Percentiles rank a stretch among this genome's conserved stretches.
Conservation (phyloP, 2,888 invertebrate genomes). For the Parascotia fuliginaria region DNA sequence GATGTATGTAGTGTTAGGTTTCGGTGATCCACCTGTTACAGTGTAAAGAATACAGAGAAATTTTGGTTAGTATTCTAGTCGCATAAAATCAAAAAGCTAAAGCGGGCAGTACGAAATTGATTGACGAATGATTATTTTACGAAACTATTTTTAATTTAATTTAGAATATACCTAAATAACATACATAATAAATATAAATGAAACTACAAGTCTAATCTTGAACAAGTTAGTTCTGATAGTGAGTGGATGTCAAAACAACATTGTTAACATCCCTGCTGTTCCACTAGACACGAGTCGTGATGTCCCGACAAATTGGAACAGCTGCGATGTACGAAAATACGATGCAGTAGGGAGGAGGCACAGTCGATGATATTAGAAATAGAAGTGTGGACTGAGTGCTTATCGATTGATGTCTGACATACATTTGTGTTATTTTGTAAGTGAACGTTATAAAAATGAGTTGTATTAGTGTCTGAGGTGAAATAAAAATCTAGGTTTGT, state of each 20-base stretch:
- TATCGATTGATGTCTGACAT: not conserved
- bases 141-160: no score
- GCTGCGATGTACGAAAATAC: constrained; percentile 80
- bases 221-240: constrained; percentile 57
- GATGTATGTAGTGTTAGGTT: no score
- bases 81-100: no score
- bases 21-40: no score
- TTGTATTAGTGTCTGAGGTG: no score
- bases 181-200: constrained; percentile 11
- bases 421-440: not conserved
- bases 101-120: no score
- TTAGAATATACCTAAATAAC: not conserved
- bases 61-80: no score
- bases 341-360: constrained; percentile 47
- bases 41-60: no score
- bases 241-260: constrained; percentile 79
- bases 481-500: no score
- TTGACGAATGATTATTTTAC: no score
- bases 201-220: constrained; percentile 22
- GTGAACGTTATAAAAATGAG: no score
- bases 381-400: not conserved
- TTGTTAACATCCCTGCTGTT: constrained; percentile 74
- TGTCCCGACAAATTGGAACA: constrained; percentile 72
- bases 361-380: constrained; percentile 7
- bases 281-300: constrained; percentile 55